phyloP scores from a whole-genome alignment of 2,797 vertebrate species.

The Lagodon rhomboides region DNA sequence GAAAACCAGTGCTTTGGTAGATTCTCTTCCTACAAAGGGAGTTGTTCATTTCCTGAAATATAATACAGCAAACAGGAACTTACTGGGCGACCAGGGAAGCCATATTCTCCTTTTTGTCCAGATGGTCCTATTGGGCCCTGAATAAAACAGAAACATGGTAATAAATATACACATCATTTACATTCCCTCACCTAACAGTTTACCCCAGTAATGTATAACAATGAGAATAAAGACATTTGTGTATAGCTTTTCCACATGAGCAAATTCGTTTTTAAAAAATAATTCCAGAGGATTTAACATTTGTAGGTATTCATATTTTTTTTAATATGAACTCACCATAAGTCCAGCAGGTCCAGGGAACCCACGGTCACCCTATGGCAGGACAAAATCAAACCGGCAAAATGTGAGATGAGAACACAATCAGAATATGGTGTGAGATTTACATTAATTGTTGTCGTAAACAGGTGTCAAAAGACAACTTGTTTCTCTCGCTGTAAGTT shows the following conservation, averaged over 20 bases:
- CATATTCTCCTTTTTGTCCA: slow-evolving; percentile 94
- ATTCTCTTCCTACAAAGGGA: neutral
- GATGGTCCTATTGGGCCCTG: slow-evolving; percentile 91
- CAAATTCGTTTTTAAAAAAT: neutral
- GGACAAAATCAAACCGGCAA: slow-evolving; percentile 23
- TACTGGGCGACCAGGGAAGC: slow-evolving; percentile 92
- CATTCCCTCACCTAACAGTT: neutral
- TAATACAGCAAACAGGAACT: slow-evolving; percentile 60
- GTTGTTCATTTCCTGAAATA: neutral
- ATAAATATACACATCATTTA: neutral
- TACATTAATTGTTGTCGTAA: neutral
- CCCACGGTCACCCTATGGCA: slow-evolving; percentile 89
- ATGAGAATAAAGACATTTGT: neutral
- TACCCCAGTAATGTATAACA: neutral
- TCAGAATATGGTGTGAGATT: neutral
- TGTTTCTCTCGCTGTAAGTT: neutral
- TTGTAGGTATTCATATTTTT: neutral
- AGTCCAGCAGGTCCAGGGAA: slow-evolving; percentile 79
- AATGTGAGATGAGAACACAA: neutral
- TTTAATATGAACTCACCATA: slow-evolving; percentile 65
- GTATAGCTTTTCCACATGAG: neutral
- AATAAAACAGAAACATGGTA: slow-evolving; percentile 43
- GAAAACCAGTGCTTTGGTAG: neutral
- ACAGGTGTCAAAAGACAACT: neutral
- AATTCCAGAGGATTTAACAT: neutral